Evolutionary conservation across 2,113 vertebrate species (phyloP), one percentile per base, ranked within the genome.

Genomic region (Lepisosteus oculatus): DNA sequence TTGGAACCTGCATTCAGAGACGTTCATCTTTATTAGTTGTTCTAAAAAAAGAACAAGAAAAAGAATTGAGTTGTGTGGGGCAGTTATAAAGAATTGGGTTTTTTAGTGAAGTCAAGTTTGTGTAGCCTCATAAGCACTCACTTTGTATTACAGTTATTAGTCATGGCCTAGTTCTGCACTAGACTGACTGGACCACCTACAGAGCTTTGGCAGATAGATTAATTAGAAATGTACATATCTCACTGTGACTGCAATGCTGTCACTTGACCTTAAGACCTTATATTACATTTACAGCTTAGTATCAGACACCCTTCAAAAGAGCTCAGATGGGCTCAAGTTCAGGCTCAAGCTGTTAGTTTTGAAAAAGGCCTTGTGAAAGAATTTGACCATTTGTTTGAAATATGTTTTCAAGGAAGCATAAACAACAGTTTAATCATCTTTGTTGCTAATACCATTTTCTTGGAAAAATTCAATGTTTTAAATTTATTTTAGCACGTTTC

Each of bases 121-220:
- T 51, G 47, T 51, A 51, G 47, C 47, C 9, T 51, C 9, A 51
- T 6, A 5, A 51, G 9, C 47, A 51, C 9, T 51, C 47, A 51
- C 47, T 9, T 51, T 9, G 5, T 74, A 65, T 67, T 61, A 15
- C n/a, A 45, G 15, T 68, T 15, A 41, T 76, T 69, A 6, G 9
- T 6, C 61, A 13, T 15, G 4, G n/a, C 74, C 3, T 51, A 61
- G 74, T 79, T 74, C 67, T 72, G 74, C 57, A 75, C 74, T 72
- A 90, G 90, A 90, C 74, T 78, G 77, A 71, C 74, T 71, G 61
- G 92, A 92, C 89, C 89, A 93, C 88, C 90, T 91, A 78, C 77
- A 71, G 79, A 82, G 82, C 71, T 45, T 3, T 70, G 71, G 78
- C 83, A 77, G 83, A 72, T 88, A 80, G 81, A 89, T 87, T 87